A percentile compares a stretch with the other conserved stretches of the same genome.
These are phyloP conservation scores for Cyrtonyx montezumae DNA, from an alignment of 2,113 vertebrate genomes.

Conservation along the genomic window DNA sequence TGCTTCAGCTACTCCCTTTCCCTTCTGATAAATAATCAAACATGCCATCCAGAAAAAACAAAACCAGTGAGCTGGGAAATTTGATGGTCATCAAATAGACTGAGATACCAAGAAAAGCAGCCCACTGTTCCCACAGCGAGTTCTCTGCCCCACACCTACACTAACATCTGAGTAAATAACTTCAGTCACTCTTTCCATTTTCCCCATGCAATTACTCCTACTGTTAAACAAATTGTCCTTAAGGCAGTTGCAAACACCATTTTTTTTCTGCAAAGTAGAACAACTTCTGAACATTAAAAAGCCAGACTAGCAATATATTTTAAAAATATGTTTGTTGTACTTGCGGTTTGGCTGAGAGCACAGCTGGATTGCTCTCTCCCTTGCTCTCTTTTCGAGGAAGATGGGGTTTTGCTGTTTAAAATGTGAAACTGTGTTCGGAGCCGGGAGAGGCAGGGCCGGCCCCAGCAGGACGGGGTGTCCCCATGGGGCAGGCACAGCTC, in stretches of 20 bases:
- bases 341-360: conserved; percentile 51
- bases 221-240: conserved; percentile 93
- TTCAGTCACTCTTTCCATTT: conserved; percentile 95
- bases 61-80: conserved; percentile 84
- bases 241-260: conserved; percentile 81
- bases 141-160: conserved; percentile 94
- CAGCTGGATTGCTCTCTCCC: conserved; percentile 49
- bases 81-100: conserved; percentile 89
- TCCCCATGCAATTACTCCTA: conserved; percentile 91
- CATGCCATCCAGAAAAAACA: conserved; percentile 98
- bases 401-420: conserved; percentile 50
- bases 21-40: conserved; percentile 99
- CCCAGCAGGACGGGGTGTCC: conserved; percentile 63
- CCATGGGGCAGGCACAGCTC: conserved; percentile 50
- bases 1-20: conserved; percentile 93
- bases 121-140: conserved; percentile 91
- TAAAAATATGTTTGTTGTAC: conserved; percentile 69
- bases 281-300: conserved; percentile 79
- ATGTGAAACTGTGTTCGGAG: conserved; percentile 63
- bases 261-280: conserved; percentile 72
- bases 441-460: conserved; percentile 61
- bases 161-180: conserved; percentile 97
- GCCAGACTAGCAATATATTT: conserved; percentile 58
- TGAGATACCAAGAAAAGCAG: conserved; percentile 92
- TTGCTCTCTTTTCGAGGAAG: conserved; percentile 47